These are phyloP conservation scores for Selenia dentaria DNA, from an alignment of 2,888 invertebrate genomes.

Conservation along the genomic window DNA sequence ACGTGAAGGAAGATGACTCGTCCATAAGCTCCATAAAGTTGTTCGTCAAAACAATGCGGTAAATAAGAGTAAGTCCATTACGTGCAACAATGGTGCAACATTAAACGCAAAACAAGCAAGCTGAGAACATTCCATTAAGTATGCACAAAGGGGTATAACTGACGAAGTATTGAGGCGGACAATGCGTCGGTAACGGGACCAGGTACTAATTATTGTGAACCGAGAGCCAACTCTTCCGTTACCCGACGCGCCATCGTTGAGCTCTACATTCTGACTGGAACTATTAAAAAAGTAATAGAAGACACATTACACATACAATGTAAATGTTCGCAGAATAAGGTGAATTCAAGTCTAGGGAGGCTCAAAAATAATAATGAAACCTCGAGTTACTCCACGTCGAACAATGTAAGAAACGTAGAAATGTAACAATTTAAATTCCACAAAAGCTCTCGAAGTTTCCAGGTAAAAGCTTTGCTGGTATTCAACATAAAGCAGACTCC, in stretches of 20 bases:
- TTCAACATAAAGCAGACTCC: conserved; percentile 36
- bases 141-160: conserved; percentile 73
- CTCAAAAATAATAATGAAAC: too few species aligned
- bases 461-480: conserved; percentile 44
- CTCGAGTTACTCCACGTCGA: conserved; percentile 16
- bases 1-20: neutral
- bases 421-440: conserved; percentile 47
- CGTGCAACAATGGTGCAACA: conserved; percentile 43
- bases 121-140: conserved; percentile 65
- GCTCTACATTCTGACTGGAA: conserved; percentile 45
- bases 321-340: conserved; percentile 1
- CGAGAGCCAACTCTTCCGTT: conserved; percentile 72
- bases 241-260: conserved; percentile 46
- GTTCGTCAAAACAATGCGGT: conserved; percentile 10
- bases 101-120: conserved; percentile 62
- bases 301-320: conserved; percentile 24
- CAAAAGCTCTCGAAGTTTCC: conserved; percentile 46
- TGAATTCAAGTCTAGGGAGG: too few species aligned
- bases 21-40: conserved; percentile 2
- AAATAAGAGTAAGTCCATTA: conserved; percentile 17
- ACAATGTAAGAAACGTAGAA: conserved; percentile 28
- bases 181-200: conserved; percentile 77
- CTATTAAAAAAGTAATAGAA: conserved; percentile 24
- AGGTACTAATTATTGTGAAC: conserved; percentile 73
- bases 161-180: conserved; percentile 69